These are phyloP conservation scores for Lamellibrachia luymesi DNA, from an alignment of 1,140 invertebrate genomes.

Conservation along the genomic window DNA sequence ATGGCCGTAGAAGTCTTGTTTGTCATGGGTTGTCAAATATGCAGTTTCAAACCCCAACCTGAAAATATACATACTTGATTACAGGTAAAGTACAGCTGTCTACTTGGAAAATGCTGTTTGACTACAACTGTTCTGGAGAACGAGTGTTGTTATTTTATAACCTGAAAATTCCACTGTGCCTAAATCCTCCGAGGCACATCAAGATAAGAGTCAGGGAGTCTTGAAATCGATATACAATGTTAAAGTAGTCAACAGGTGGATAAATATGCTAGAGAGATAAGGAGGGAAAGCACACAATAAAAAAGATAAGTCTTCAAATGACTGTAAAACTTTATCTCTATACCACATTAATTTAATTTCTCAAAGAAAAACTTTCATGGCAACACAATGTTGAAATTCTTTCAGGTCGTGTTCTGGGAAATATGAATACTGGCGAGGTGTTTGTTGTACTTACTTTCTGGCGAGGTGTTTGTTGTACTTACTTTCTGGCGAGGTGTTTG, in stretches of 20 bases:
- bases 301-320: too few species aligned
- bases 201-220: too few species aligned
- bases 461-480: too few species aligned
- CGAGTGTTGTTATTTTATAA: not conserved
- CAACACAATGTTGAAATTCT: conserved; percentile 1
- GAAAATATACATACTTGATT: conserved; percentile 22
- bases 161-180: too few species aligned
- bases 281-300: too few species aligned
- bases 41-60: conserved; percentile 41
- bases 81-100: not conserved
- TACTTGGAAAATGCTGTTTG: not conserved
- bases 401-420: not conserved
- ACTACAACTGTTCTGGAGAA: not conserved
- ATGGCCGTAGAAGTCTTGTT: conserved; percentile 50
- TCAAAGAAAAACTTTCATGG: not conserved
- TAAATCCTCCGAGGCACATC: too few species aligned
- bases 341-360: not conserved
- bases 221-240: too few species aligned
- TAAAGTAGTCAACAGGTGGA: too few species aligned
- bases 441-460: too few species aligned
- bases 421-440: not conserved
- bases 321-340: not conserved
- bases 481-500: too few species aligned
- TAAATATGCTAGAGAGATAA: too few species aligned
- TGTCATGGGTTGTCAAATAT: conserved; percentile 51